These are phyloP conservation scores for Cantharis flavilabris DNA, from an alignment of 2,888 invertebrate genomes.

Conservation along the genomic window DNA sequence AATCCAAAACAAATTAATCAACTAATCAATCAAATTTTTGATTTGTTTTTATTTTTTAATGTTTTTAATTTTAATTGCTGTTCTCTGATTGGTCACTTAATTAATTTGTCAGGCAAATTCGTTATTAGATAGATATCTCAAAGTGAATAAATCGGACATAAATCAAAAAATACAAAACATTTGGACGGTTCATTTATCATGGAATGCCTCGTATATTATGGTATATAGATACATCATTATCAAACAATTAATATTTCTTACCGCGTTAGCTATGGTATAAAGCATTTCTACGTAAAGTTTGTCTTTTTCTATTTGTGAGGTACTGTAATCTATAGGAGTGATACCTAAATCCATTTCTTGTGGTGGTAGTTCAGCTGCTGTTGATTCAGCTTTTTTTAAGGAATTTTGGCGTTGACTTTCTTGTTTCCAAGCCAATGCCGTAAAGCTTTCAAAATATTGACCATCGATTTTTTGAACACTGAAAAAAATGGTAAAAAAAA, in stretches of 20 bases:
- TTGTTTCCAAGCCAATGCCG: constrained; percentile 89
- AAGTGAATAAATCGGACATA: no score
- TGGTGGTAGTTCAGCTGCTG: constrained; percentile 66
- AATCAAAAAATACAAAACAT: no score
- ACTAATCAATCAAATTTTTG: no score
- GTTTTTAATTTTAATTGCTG: no score
- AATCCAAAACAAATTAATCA: no score
- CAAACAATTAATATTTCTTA: constrained; percentile 56
- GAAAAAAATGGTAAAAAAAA: constrained; percentile 29
- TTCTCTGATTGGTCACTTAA: no score
- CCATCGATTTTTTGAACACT: constrained; percentile 95
- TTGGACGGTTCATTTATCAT: no score
- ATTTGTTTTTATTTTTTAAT: no score
- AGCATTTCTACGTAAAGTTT: constrained; percentile 87
- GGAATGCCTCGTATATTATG: no score
- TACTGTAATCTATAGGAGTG: constrained; percentile 51
- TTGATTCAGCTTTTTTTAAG: constrained; percentile 69
- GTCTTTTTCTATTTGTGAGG: constrained; percentile 62
- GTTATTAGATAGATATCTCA: no score
- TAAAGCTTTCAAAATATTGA: constrained; percentile 93
- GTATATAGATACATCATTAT: neutral
- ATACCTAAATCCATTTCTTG: constrained; percentile 50
- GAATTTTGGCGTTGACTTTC: constrained; percentile 84
- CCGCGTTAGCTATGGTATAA: constrained; percentile 95
- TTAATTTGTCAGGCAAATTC: no score